Percentiles rank a stretch among this genome's conserved stretches.
These are phyloP conservation scores for Rhineura floridana DNA, from an alignment of 2,113 vertebrate genomes.

Conservation along the genomic window DNA sequence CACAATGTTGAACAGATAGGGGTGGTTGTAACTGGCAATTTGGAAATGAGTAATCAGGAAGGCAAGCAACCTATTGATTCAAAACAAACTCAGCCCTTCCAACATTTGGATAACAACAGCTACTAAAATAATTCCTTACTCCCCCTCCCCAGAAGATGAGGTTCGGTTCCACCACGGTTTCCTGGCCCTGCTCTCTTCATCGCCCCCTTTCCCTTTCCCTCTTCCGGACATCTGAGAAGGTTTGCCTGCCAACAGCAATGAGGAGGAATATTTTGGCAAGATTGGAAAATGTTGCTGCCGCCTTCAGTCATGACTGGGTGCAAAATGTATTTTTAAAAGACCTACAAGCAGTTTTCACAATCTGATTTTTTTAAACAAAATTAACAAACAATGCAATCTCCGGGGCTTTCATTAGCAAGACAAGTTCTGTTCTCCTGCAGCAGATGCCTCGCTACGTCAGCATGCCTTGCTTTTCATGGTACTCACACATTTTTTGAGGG, in stretches of 20 bases:
- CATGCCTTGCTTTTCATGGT: not conserved
- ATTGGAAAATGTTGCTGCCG: rapidly evolving
- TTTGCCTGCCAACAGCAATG: not conserved
- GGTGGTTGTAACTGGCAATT: rapidly evolving
- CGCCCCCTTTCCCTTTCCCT: not conserved
- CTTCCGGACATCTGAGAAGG: constrained; percentile 3
- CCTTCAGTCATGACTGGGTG: rapidly evolving
- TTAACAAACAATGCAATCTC: not conserved
- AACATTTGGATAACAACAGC: not conserved
- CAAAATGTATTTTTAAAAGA: not conserved
- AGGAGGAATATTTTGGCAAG: not conserved
- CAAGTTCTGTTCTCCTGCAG: not conserved
- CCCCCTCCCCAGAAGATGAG: rapidly evolving
- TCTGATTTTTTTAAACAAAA: not conserved
- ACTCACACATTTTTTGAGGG: not conserved
- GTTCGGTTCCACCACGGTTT: not conserved
- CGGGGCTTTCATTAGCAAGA: not conserved
- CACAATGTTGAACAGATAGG: rapidly evolving
- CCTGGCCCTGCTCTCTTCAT: not conserved
- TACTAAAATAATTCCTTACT: not conserved
- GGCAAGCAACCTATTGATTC: not conserved
- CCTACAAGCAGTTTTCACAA: not conserved
- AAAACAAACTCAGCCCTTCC: constrained; percentile 20
- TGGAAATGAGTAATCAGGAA: not conserved
- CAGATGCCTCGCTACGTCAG: not conserved